phyloP scores from a whole-genome alignment of 2,113 vertebrate genomes.

The Nothobranchius kuhntae region DNA sequence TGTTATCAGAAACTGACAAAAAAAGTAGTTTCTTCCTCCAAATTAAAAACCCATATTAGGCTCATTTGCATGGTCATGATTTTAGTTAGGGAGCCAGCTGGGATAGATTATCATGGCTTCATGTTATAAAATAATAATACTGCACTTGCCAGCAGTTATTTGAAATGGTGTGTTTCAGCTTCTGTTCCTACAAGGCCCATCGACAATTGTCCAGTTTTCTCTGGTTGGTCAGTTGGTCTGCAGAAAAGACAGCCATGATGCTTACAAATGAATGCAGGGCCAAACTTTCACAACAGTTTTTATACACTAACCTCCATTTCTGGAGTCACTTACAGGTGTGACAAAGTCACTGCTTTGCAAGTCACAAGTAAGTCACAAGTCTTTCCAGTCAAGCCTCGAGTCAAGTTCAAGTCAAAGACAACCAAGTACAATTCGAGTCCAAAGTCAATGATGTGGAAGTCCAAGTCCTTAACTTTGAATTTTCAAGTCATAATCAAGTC shows the following conservation, averaged over 20 bases:
- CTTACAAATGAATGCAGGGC: not conserved
- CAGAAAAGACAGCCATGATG: not conserved
- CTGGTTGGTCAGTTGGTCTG: not conserved
- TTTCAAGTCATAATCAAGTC: too few species aligned
- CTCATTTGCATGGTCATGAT: not conserved
- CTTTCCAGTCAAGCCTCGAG: too few species aligned
- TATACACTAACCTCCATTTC: too few species aligned
- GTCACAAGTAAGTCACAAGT: too few species aligned
- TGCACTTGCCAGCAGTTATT: not conserved
- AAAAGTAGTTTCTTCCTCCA: constrained; percentile 2
- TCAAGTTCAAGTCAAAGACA: too few species aligned
- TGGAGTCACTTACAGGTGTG: too few species aligned
- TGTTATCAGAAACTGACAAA: not conserved
- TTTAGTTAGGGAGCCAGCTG: not conserved
- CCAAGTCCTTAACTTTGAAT: too few species aligned
- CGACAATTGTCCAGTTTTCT: not conserved
- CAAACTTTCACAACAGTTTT: not conserved
- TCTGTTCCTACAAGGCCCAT: not conserved
- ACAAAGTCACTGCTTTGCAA: too few species aligned
- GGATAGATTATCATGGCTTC: not conserved
- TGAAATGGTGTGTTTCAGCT: not conserved
- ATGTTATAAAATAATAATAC: not conserved
- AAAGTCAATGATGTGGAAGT: too few species aligned
- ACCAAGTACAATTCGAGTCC: too few species aligned
- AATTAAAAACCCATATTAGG: constrained; percentile 1